Evolutionary conservation across 2,888 invertebrate species (phyloP), one percentile per base, ranked within the genome.

Genomic region (Thymelicus sylvestris): DNA sequence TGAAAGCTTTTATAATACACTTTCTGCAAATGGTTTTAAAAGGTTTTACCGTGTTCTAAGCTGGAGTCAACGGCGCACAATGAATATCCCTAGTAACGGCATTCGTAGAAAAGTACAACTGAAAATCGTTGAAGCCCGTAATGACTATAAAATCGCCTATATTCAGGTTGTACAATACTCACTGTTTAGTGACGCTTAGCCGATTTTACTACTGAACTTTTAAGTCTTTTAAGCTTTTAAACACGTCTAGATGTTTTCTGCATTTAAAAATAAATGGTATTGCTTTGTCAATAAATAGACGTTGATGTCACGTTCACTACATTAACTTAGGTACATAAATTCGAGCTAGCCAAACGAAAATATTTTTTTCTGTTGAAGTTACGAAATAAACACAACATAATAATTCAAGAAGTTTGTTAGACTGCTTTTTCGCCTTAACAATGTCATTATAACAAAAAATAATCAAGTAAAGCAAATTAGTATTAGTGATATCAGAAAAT

Each of bases 1-100:
- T 44, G 61, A 15, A 44, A 50, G 61, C n/a, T 67, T 10, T 15
- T 68, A 62, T 41, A 24, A 52, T 13, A 5, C 19, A 24, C 24
- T 31, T 31, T 55, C 24, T 55, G 41, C 47, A 31, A 68, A 68
- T 47, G 62, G 62, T 44, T 68, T 62, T 68, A 63, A 68, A 68
- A 68, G 63, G 63, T 68, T 63, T 63, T 68, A 62, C 19, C 61
- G 61, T 19, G 39, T 41, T 67, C 50, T 55, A 55, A 65, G 55
- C 55, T 55, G 24, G 39, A 61, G 60, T 67, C 67, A 67, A 67
- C 60, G 38, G 60, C 7, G n/a, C 52, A 61, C 52, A 67, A 67
- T 62, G 61, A 62, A 44, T 52, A 52, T 52, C n/a, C 31, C 41
- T 61, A 41, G 41, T 61, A 41, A 41, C 39, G 50, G 57, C 60